These are phyloP conservation scores for Osmerus mordax DNA, from an alignment of 2,113 vertebrate genomes.

Conservation along the genomic window DNA sequence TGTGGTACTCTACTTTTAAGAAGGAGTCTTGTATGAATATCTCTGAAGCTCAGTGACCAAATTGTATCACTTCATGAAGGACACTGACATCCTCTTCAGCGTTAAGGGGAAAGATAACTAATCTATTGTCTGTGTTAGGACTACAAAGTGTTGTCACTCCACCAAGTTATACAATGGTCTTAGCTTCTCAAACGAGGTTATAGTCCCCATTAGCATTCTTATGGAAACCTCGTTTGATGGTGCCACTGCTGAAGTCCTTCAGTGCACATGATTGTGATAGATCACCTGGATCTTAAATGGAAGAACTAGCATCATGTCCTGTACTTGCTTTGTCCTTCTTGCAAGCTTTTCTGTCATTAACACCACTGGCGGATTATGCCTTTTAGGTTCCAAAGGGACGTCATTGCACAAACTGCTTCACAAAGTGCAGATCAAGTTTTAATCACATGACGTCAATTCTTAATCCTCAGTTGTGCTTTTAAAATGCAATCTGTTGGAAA, in stretches of 20 bases:
- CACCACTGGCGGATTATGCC: background rate
- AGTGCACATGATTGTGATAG: constrained; percentile 19
- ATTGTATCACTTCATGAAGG: too few relatives aligned
- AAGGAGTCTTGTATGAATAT: too few relatives aligned
- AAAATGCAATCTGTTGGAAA: constrained; percentile 29
- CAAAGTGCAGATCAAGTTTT: constrained; percentile 36
- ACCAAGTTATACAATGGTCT: background rate
- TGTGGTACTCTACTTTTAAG: too few relatives aligned
- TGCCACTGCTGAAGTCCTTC: constrained; percentile 19
- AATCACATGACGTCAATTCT: constrained; percentile 24
- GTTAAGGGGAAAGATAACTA: too few relatives aligned
- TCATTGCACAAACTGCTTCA: constrained; percentile 19
- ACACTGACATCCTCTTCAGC: too few relatives aligned
- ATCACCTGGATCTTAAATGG: constrained; percentile 41
- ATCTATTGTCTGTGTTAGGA: too few relatives aligned
- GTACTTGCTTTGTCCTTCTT: constrained; percentile 43
- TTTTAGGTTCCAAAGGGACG: constrained; percentile 40
- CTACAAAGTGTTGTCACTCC: too few relatives aligned
- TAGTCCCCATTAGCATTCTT: constrained; percentile 31
- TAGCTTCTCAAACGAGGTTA: constrained; percentile 14
- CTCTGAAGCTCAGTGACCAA: too few relatives aligned
- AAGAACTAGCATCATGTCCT: constrained; percentile 46
- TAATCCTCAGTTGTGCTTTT: constrained; percentile 58
- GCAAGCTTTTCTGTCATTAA: constrained; percentile 6
- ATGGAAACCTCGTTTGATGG: constrained; percentile 23